These are phyloP conservation scores for Aythya fuligula DNA, from an alignment of 2,797 vertebrate genomes.

Conservation along the genomic window DNA sequence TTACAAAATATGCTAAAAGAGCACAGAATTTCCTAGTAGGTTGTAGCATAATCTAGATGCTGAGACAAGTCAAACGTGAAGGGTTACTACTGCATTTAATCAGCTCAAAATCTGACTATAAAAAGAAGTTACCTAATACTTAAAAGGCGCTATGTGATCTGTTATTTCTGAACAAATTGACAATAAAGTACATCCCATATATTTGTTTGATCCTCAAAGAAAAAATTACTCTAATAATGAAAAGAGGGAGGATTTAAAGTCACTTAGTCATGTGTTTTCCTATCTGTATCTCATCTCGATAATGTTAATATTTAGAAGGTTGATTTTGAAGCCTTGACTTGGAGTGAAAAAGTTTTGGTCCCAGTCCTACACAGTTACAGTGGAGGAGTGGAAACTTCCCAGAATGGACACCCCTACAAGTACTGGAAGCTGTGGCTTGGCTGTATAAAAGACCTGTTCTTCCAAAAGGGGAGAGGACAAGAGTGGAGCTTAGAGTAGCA, in stretches of 20 bases:
- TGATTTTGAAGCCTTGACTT: background rate
- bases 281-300: background rate
- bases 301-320: background rate
- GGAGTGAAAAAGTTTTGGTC: background rate
- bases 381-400: background rate
- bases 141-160: background rate
- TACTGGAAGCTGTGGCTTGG: background rate
- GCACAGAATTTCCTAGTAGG: background rate
- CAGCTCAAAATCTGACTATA: background rate
- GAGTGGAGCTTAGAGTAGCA: slow-evolving; percentile 4
- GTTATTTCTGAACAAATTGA: background rate
- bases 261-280: background rate
- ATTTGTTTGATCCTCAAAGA: background rate
- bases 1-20: background rate
- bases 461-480: background rate
- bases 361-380: background rate
- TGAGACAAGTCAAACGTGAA: background rate
- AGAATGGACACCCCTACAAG: background rate
- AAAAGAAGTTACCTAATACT: background rate
- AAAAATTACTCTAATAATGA: background rate
- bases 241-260: background rate
- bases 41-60: background rate
- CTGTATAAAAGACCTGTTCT: background rate
- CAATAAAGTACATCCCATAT: background rate
- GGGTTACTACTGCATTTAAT: background rate